Percentiles rank a stretch among this genome's conserved stretches.
phyloP scores from a whole-genome alignment of 1,140 invertebrate genomes.

The Nixonia krombeini region DNA sequence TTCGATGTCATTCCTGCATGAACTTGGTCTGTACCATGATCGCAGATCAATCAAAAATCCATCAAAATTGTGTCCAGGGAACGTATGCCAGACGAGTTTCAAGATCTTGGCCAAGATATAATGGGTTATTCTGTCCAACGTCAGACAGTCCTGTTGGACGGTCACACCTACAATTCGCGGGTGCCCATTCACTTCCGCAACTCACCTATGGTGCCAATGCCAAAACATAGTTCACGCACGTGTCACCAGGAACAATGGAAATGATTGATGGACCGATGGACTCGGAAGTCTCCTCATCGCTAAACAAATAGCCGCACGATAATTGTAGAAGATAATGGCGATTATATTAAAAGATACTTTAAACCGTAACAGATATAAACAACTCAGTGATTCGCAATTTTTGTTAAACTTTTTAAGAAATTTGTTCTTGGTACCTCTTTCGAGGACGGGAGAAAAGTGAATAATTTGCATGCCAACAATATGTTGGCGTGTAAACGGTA shows the following conservation, averaged over 20 bases:
- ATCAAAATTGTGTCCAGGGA: conserved; percentile 2
- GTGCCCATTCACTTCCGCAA: conserved; percentile 56
- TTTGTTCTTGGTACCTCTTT: too few relatives aligned
- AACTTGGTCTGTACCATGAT: conserved; percentile 15
- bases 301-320: neutral
- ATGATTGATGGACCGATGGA: conserved; percentile 56
- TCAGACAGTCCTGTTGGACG: conserved; percentile 24
- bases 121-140: conserved; percentile 40
- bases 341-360: too few relatives aligned
- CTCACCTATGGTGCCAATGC: conserved; percentile 56
- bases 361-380: neutral
- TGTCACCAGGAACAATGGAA: conserved; percentile 47
- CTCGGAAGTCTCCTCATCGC: too few relatives aligned
- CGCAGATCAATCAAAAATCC: conserved; percentile 53
- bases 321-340: neutral
- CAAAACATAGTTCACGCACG: conserved; percentile 62
- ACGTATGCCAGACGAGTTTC: conserved; percentile 1
- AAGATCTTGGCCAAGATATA: conserved; percentile 25
- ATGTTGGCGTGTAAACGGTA: conserved; percentile 13
- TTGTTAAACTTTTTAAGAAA: too few relatives aligned
- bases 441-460: too few relatives aligned
- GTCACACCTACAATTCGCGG: conserved; percentile 58
- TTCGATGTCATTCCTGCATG: neutral
- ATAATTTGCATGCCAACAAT: conserved; percentile 4
- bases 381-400: too few relatives aligned